phyloP scores from a whole-genome alignment of 2,113 vertebrate species.

The Pleuronectes platessa region DNA sequence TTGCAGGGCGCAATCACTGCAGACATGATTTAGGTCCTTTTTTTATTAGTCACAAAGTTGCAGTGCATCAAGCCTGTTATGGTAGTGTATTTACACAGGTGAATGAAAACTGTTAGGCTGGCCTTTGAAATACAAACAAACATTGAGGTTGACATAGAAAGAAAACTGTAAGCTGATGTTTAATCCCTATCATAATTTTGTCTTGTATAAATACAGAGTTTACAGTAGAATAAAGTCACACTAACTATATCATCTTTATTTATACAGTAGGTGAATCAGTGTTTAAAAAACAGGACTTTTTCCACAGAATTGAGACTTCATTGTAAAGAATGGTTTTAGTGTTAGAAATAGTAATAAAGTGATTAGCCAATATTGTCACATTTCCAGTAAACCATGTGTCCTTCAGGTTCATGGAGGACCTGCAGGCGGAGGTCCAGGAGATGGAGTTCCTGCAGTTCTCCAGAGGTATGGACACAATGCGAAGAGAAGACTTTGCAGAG shows the following conservation, averaged over 20 bases:
- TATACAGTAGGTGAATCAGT: too few species aligned
- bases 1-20: neutral
- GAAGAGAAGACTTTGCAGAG: slow-evolving; percentile 95
- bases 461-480: slow-evolving; percentile 93
- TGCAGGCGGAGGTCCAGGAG: slow-evolving; percentile 95
- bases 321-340: too few species aligned
- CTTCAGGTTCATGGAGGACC: slow-evolving; percentile 93
- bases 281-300: neutral
- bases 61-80: too few species aligned
- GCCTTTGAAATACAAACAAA: too few species aligned
- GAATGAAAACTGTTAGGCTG: too few species aligned
- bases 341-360: too few species aligned
- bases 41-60: too few species aligned
- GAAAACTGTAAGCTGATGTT: neutral
- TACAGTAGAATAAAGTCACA: too few species aligned
- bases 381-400: slow-evolving; percentile 34
- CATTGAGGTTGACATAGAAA: neutral
- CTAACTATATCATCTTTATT: too few species aligned
- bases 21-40: too few species aligned
- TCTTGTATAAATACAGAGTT: neutral
- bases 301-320: neutral
- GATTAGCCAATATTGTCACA: neutral
- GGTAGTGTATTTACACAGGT: too few species aligned
- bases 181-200: neutral
- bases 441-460: slow-evolving; percentile 98